phyloP scores from a whole-genome alignment of 2,113 vertebrate species.

The Ceratotherium simum region DNA sequence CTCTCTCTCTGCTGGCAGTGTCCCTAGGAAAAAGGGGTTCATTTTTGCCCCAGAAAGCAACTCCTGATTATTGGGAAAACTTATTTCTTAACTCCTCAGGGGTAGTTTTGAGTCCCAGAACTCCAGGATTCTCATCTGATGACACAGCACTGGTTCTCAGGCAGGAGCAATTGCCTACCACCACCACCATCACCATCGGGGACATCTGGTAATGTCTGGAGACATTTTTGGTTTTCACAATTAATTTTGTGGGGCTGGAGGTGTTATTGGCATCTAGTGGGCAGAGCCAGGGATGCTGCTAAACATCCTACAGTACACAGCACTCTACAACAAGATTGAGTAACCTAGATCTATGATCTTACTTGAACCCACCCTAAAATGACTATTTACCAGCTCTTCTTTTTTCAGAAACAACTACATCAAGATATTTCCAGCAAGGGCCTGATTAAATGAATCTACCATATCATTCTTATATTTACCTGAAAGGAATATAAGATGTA shows the following conservation, averaged over 20 bases:
- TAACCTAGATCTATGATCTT: background rate
- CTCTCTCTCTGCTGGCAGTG: background rate
- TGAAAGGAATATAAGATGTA: constrained; percentile 94
- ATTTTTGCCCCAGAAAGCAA: background rate
- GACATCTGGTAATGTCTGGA: background rate
- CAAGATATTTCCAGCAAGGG: background rate
- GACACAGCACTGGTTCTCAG: background rate
- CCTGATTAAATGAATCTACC: background rate
- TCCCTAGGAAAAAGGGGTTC: background rate
- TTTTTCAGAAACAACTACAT: background rate
- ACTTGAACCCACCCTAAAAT: background rate
- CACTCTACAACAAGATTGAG: background rate
- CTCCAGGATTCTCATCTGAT: background rate
- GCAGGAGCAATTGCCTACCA: background rate
- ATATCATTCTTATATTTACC: constrained; percentile 87
- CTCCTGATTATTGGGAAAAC: background rate
- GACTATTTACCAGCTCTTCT: background rate
- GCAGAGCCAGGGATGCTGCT: background rate
- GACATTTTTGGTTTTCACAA: background rate
- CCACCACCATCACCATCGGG: background rate
- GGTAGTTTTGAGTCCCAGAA: background rate
- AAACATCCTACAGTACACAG: background rate
- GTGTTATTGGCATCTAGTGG: background rate
- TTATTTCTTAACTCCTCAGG: background rate
- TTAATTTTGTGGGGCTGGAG: background rate